Evolutionary conservation across 2,113 vertebrate species (phyloP), one percentile per base, ranked within the genome.

Genomic region (Heterotis niloticus): DNA sequence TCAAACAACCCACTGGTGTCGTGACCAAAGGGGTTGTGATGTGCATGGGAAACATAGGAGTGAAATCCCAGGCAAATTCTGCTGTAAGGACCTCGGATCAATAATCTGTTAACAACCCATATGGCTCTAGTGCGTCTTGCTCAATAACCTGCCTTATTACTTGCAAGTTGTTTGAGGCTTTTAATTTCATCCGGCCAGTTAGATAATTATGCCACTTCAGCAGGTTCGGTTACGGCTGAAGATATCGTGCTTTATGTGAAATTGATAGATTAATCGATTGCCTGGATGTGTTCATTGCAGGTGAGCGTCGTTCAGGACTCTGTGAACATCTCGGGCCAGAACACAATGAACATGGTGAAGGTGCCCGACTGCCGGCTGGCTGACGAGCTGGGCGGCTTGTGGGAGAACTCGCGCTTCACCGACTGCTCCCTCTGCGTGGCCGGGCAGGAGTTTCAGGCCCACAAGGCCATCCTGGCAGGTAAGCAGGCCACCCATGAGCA

Each of bases 381-480:
- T 0, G 95, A 98, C 29, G 95, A 98, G 85, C 83, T 96, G 67
- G 95, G 96, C 69, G 95, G 94, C 44, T 88, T 96, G 64, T 97
- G 96, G 95, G 95, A 97, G 87, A 95, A 94, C 77, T 95, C 94
- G 0, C 91, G 95, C 77, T 97, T 96, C 91, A 96, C 95, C 0
- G 94, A 96, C 88, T 97, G 96, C 89, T 96, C 92, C 23, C 86
- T 97, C 56, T 96, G 94, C 44, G 94, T 96, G 5, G 94, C 94
- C 0, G 95, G 94, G n/a, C 94, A 96, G 88, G 94, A 95, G 81
- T 96, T 96, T 85, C 94, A 96, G 89, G 94, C 93, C 5, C 95
- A 98, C 89, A 96, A 97, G 90, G 95, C 95, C 83, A 96, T 97
- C 71, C 88, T 96, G 78, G 95, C 95, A 94, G 96, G 95, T 97